Conservation (phyloP, 2,797 vertebrate genomes). For the Coregonus ussuriensis region DNA sequence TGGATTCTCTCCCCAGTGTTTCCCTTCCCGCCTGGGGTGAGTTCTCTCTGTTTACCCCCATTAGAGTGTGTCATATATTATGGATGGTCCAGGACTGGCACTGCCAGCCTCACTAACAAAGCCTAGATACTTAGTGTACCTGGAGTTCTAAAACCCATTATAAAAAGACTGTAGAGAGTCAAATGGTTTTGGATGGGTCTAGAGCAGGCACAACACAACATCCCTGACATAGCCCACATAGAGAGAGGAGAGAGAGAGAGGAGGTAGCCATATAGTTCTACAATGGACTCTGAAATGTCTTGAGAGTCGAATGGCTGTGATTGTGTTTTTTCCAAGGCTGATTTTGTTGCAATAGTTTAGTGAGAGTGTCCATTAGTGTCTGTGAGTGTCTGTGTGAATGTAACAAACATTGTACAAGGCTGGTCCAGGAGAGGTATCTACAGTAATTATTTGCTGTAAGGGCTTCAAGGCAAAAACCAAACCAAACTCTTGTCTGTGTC, state of each 20-base stretch:
- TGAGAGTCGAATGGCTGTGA: too few species aligned
- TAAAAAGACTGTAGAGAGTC: not conserved
- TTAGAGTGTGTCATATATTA: conserved; percentile 68
- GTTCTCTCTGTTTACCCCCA: conserved; percentile 59
- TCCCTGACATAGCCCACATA: too few species aligned
- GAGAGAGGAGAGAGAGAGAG: too few species aligned
- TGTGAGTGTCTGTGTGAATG: not conserved
- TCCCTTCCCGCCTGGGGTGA: conserved; percentile 59
- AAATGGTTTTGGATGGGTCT: not conserved
- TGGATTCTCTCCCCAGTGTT: conserved; percentile 56
- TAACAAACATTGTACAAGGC: not conserved
- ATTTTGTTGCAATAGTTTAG: too few species aligned
- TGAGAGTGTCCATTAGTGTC: too few species aligned
- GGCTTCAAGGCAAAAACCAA: conserved; percentile 29
- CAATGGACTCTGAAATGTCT: too few species aligned
- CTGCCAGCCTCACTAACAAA: conserved; percentile 1
- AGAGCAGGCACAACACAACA: too few species aligned
- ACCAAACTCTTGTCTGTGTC: conserved; percentile 46
- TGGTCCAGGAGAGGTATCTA: conserved; percentile 3
- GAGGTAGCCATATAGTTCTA: too few species aligned
- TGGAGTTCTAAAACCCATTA: not conserved
- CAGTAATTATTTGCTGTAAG: conserved; percentile 7
- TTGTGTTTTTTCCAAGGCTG: too few species aligned
- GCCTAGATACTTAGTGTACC: not conserved
- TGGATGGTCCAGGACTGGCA: conserved; percentile 59